These are phyloP conservation scores for Trichonephila inaurata DNA, from an alignment of 1,140 invertebrate genomes.

Conservation along the genomic window DNA sequence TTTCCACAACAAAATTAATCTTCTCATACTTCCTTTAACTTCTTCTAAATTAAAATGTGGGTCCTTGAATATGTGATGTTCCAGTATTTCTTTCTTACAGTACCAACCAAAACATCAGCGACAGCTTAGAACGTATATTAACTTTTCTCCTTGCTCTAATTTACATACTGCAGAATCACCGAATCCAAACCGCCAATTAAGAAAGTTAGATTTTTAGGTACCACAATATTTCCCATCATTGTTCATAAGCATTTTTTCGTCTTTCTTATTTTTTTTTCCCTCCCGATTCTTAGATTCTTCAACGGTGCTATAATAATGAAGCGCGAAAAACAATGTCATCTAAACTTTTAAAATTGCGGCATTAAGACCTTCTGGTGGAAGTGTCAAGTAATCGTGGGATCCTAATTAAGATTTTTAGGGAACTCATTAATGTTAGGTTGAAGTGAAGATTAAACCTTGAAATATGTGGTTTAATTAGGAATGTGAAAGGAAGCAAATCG, in stretches of 20 bases:
- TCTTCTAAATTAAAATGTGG: slow-evolving; percentile 23
- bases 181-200: slow-evolving; percentile 33
- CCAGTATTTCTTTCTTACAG: background rate
- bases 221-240: background rate
- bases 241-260: background rate
- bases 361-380: background rate
- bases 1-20: background rate
- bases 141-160: slow-evolving; percentile 6
- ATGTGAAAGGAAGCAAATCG: background rate
- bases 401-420: slow-evolving; percentile 59
- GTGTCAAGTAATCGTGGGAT: slow-evolving; percentile 39
- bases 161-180: slow-evolving; percentile 51
- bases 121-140: background rate
- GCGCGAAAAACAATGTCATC: background rate
- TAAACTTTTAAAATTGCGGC: slow-evolving; percentile 42
- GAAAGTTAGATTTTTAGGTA: slow-evolving; percentile 5
- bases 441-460: background rate
- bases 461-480: slow-evolving; percentile 49
- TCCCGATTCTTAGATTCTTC: background rate
- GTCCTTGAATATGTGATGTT: background rate
- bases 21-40: background rate
- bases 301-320: slow-evolving; percentile 17
- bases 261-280: background rate
- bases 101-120: background rate
- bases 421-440: slow-evolving; percentile 55